These are phyloP conservation scores for Puffinus mauretanicus DNA, from an alignment of 2,113 vertebrate species.

Conservation along the genomic window DNA sequence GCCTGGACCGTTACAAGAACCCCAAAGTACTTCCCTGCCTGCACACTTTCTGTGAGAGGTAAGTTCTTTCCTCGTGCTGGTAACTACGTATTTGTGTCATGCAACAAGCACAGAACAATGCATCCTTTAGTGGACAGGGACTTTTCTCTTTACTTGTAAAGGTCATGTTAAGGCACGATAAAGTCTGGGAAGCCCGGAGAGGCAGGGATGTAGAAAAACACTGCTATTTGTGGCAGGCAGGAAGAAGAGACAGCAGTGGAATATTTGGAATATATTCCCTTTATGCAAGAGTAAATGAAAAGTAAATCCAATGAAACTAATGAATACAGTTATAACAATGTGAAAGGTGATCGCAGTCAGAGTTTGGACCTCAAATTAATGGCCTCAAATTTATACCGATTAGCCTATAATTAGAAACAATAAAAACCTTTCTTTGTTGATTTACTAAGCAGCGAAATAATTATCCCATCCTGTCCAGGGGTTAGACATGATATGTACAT, in stretches of 20 bases:
- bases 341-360: not conserved
- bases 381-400: not conserved
- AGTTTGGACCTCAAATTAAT: slow-evolving; percentile 27
- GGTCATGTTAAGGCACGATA: not conserved
- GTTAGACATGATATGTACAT: not conserved
- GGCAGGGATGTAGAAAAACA: not conserved
- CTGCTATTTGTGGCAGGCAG: not conserved
- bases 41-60: slow-evolving; percentile 94
- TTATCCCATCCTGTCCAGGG: not conserved
- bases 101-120: not conserved
- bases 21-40: slow-evolving; percentile 98
- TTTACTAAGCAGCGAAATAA: slow-evolving; percentile 15
- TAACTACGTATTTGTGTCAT: not conserved
- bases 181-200: not conserved
- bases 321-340: not conserved
- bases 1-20: slow-evolving; percentile 97
- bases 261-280: not conserved
- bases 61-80: slow-evolving; percentile 15
- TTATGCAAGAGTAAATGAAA: not conserved
- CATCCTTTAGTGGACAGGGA: not conserved
- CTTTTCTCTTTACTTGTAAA: not conserved
- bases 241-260: not conserved
- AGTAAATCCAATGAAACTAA: not conserved
- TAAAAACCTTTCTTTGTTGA: not conserved
- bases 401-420: not conserved